Evolutionary conservation across 2,888 invertebrate species (phyloP).

Genomic region (Chironomus tentans): DNA sequence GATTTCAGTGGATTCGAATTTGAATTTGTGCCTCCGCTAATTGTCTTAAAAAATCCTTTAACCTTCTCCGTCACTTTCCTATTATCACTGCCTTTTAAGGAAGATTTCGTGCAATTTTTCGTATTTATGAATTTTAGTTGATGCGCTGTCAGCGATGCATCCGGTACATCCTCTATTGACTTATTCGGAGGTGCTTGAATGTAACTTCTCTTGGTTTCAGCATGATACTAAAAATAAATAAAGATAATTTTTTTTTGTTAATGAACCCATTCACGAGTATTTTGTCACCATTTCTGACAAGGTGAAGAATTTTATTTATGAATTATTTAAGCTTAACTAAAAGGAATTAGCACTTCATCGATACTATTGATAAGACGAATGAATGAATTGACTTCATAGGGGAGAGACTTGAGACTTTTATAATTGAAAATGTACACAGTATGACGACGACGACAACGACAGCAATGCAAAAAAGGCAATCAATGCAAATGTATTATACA

Average conservation of each 20-base stretch:
- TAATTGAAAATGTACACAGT: too few relatives aligned
- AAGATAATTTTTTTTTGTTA: not conserved
- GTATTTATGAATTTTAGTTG: not conserved
- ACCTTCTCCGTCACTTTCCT: not conserved
- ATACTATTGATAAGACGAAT: too few relatives aligned
- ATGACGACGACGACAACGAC: too few relatives aligned
- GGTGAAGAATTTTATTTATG: too few relatives aligned
- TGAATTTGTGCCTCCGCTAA: not conserved
- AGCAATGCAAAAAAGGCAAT: too few relatives aligned
- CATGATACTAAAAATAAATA: constrained; percentile 45
- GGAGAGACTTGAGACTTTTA: too few relatives aligned
- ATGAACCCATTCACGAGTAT: too few relatives aligned
- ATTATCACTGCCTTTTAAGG: not conserved
- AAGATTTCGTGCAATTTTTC: not conserved
- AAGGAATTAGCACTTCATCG: too few relatives aligned
- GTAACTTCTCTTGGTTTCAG: constrained; percentile 57
- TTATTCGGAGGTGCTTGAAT: constrained; percentile 58
- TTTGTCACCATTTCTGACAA: not conserved
- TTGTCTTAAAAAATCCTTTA: constrained; percentile 18
- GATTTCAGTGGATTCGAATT: not conserved
- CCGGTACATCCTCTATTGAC: constrained; percentile 58
- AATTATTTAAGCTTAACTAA: too few relatives aligned
- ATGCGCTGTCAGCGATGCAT: constrained; percentile 30
- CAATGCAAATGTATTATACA: too few relatives aligned
- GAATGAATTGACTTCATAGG: too few relatives aligned